phyloP scores from a whole-genome alignment of 2,888 invertebrate species.

The Melanotus villosus region DNA sequence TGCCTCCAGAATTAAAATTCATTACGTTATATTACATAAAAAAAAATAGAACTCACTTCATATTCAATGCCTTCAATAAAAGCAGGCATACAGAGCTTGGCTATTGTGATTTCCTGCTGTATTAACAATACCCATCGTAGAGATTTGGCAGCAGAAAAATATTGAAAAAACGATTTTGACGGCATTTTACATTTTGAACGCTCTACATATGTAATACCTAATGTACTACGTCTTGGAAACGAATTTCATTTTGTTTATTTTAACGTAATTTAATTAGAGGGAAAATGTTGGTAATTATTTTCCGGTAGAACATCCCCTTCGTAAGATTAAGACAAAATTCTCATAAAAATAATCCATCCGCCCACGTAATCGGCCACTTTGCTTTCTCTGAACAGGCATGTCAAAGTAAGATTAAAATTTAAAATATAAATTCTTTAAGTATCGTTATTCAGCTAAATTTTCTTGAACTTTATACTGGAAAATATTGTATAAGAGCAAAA shows the following conservation, averaged over 20 bases:
- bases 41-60: conserved; percentile 15
- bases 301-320: neutral
- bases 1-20: conserved; percentile 16
- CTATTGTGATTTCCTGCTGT: conserved; percentile 18
- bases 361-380: no score
- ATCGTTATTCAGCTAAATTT: neutral
- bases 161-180: neutral
- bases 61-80: conserved; percentile 1
- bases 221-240: neutral
- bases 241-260: conserved; percentile 8
- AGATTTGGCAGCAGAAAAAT: conserved; percentile 8
- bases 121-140: conserved; percentile 16
- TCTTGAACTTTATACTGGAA: neutral
- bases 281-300: neutral
- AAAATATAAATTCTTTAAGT: neutral
- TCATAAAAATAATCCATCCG: no score
- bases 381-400: no score
- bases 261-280: neutral
- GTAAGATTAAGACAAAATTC: no score
- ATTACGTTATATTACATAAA: conserved; percentile 20
- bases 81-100: conserved; percentile 1
- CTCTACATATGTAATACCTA: neutral
- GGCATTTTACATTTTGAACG: neutral
- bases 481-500: neutral
- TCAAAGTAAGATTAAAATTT: neutral